Base-by-base conservation (phyloP, 2,888 invertebrate species). In the Agonum fuliginosum region DNA sequence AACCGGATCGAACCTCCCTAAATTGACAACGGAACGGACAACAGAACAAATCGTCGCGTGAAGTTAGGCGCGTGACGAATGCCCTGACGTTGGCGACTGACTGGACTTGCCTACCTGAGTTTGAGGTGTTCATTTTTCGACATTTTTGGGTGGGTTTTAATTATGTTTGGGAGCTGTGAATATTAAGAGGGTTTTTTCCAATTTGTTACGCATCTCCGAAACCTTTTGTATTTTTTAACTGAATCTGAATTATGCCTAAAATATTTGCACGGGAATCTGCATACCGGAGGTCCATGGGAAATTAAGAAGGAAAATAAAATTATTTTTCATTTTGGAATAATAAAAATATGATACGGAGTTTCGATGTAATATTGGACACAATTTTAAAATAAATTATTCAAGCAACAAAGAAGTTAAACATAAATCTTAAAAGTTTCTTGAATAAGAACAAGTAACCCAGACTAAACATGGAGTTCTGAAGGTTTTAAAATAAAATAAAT, bases 61-160 rank as follows among this genome's bases (percentile, higher is more conserved):
- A 62, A 62, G 58, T 62, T 30, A 46, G 58, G 30, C 58, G 58
- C 30, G 58, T 27, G 27, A 62, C 58, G 27, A 62, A 62, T 62
- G 46, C 30, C 58, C 4, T 62, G 58, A 62, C 58, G 58, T 62
- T 12, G 17, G 24, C 30, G 12, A 62, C 12, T 62, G 30, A 5
- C 8, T 30, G 58, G 30, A 62, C 30, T 62, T 62, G 58, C 58
- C 58, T 62, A 62, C 58, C 58, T 62, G 58, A 62, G 27, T 34
- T 62, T 62, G 58, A 62, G 58, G 58, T 62, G 58, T 62, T 62
- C 58, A 62, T 62, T 62, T 62, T 62, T 62, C 12, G 58, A 62
- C 27, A 62, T 62, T 62, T 62, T 62, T 62, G 30, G 58, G 58
- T 62, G 58, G 58, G 30, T 62, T 14, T 14, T 62, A 62, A 62